phyloP scores from a whole-genome alignment of 2,888 invertebrate genomes.

The Pardosa pseudoannulata region DNA sequence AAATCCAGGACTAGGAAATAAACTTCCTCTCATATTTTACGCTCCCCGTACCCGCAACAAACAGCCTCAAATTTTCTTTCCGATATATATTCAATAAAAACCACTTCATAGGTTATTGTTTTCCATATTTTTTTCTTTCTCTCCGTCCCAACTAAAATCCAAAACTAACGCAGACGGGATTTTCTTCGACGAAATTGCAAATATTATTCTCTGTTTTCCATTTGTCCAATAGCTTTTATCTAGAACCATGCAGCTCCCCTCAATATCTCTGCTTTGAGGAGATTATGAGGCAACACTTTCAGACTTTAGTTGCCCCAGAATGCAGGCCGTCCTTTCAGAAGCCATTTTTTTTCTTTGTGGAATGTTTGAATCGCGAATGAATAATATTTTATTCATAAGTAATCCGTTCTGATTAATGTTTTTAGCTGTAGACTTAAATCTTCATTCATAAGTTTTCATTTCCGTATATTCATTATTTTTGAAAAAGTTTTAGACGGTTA shows the following conservation, averaged over 20 bases:
- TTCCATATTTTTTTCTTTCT: not conserved
- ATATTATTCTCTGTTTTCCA: not conserved
- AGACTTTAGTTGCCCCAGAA: not conserved
- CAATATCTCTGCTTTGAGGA: not conserved
- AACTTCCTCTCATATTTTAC: not conserved
- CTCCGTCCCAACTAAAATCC: not conserved
- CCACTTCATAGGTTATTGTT: not conserved
- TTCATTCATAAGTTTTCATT: too few relatives aligned
- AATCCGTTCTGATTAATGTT: too few relatives aligned
- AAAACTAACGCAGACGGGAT: not conserved
- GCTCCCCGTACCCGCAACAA: not conserved
- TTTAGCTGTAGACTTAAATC: too few relatives aligned
- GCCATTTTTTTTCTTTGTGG: not conserved
- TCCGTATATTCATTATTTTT: too few relatives aligned
- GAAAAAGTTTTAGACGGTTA: too few relatives aligned
- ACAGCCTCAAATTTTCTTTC: not conserved
- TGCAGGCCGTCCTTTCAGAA: not conserved
- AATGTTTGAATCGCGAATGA: too few relatives aligned
- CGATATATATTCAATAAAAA: not conserved
- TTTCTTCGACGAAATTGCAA: not conserved
- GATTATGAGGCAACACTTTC: not conserved
- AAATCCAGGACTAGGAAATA: not conserved
- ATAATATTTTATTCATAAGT: too few relatives aligned
- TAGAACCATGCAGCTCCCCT: not conserved
- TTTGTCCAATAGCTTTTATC: slow-evolving; percentile 14